phyloP scores from a whole-genome alignment of 2,888 invertebrate species.

The Diloba caeruleocephala region DNA sequence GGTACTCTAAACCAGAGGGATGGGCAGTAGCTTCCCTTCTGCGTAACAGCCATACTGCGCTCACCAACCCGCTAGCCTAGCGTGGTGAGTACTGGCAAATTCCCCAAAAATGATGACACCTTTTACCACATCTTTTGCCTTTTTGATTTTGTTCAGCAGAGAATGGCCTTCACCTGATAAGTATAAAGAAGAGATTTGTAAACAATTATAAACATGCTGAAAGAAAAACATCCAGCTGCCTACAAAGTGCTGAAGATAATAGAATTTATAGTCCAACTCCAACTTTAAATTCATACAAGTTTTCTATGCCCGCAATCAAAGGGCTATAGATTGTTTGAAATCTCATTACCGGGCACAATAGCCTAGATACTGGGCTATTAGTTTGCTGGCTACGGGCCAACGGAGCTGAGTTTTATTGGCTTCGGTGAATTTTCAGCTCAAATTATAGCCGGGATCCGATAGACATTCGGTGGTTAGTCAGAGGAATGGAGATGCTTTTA shows the following conservation, averaged over 20 bases:
- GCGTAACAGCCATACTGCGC: too few relatives aligned
- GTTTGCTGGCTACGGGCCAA: slow-evolving; percentile 68
- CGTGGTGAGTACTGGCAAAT: too few relatives aligned
- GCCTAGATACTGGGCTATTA: slow-evolving; percentile 58
- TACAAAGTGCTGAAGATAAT: slow-evolving; percentile 10
- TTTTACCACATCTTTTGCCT: too few relatives aligned
- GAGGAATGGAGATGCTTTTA: slow-evolving; percentile 34
- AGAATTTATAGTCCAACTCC: slow-evolving; percentile 14
- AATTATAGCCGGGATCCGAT: slow-evolving; percentile 70
- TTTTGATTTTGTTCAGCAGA: too few relatives aligned
- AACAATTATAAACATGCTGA: too few relatives aligned
- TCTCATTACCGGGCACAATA: slow-evolving; percentile 73
- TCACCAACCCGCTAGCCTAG: too few relatives aligned
- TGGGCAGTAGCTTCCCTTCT: too few relatives aligned
- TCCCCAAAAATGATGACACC: too few relatives aligned
- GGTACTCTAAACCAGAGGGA: too few relatives aligned
- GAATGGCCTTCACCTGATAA: too few relatives aligned
- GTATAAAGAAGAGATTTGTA: too few relatives aligned
- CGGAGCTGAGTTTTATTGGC: slow-evolving; percentile 73
- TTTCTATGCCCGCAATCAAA: slow-evolving; percentile 39
- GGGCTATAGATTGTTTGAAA: slow-evolving; percentile 63
- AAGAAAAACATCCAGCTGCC: too few relatives aligned
- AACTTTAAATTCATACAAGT: slow-evolving; percentile 39
- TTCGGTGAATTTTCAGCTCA: slow-evolving; percentile 70
- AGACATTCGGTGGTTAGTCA: slow-evolving; percentile 54